A percentile compares a stretch with the other conserved stretches of the same genome.
Evolutionary conservation across 1,140 invertebrate species (phyloP).

Genomic region (Drosophila repletoides): DNA sequence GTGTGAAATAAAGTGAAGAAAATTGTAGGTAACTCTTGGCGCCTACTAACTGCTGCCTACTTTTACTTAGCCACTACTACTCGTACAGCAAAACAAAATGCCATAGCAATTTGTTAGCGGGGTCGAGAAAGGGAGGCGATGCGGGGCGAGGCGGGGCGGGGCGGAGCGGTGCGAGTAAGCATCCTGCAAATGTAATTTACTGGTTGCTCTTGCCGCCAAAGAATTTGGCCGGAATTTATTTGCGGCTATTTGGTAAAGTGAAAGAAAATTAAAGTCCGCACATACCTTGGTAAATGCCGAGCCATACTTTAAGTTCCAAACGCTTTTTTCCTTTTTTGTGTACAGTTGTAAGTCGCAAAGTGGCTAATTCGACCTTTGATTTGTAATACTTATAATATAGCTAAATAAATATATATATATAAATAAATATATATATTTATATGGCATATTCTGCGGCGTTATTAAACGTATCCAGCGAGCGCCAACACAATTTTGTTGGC

Average conservation of each 20-base stretch:
- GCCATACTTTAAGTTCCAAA: conserved; percentile 14
- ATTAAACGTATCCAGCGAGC: conserved; percentile 39
- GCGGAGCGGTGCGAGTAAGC: too few relatives aligned
- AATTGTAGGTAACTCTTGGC: conserved; percentile 31
- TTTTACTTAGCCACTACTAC: conserved; percentile 21
- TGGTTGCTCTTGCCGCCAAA: conserved; percentile 33
- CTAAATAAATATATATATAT: neutral
- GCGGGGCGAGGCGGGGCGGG: too few relatives aligned
- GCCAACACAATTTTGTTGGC: conserved; percentile 41
- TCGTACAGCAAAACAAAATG: conserved; percentile 37
- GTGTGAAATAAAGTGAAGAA: conserved; percentile 62
- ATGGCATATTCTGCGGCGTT: neutral
- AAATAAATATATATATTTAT: neutral
- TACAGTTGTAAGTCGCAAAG: too few relatives aligned
- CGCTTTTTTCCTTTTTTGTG: too few relatives aligned
- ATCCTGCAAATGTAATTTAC: conserved; percentile 56
- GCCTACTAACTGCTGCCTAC: conserved; percentile 39
- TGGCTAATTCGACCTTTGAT: conserved; percentile 28
- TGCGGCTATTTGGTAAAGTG: conserved; percentile 56
- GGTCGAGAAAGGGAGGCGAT: conserved; percentile 35
- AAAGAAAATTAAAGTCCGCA: conserved; percentile 42
- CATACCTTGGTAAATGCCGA: conserved; percentile 11
- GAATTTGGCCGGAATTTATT: conserved; percentile 55
- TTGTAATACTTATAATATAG: neutral
- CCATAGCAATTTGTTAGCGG: conserved; percentile 54